Conservation (phyloP, 2,113 vertebrate species). For the Zosterops japonicus region DNA sequence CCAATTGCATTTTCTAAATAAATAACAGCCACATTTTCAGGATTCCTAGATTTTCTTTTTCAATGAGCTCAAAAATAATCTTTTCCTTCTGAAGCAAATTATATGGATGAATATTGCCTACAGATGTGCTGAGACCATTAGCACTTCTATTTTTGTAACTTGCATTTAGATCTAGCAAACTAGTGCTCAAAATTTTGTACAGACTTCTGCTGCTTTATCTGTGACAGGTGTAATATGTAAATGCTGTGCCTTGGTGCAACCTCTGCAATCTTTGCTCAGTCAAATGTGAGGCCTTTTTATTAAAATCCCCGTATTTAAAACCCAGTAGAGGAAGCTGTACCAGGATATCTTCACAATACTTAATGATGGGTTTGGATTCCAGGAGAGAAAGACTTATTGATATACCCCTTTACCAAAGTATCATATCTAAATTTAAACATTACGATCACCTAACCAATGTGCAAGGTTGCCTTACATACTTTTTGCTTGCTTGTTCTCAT, state of each 20-base stretch:
- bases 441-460: rapidly evolving
- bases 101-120: neutral
- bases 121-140: neutral
- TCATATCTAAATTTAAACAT: neutral
- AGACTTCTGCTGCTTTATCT: neutral
- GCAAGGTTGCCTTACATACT: neutral
- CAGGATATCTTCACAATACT: neutral
- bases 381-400: neutral
- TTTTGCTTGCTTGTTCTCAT: neutral
- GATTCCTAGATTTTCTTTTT: neutral
- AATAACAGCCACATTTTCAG: neutral
- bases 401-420: neutral
- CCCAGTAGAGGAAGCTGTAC: neutral
- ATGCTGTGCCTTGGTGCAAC: neutral
- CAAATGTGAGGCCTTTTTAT: neutral
- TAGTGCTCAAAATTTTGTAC: neutral
- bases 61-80: neutral
- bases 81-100: neutral
- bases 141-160: neutral
- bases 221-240: neutral
- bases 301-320: neutral
- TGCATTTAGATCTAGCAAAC: neutral
- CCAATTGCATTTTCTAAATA: neutral
- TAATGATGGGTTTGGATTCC: neutral
- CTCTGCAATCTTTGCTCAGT: neutral